Base-by-base conservation (phyloP, 53 echinoderm and acorn worm genomes). In the Crossaster papposus region DNA sequence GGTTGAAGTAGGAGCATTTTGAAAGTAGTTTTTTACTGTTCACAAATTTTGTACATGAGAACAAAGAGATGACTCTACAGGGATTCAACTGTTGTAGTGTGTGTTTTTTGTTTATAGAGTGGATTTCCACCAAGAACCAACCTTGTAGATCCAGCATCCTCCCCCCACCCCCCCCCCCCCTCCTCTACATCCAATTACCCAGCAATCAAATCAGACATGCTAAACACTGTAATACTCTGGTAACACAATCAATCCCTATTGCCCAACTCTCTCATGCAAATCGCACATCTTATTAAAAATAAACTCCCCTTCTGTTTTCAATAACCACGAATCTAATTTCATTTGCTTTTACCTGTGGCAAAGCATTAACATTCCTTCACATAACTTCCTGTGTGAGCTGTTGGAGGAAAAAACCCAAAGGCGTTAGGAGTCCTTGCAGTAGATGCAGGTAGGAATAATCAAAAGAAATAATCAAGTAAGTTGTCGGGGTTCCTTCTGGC, bases 331-430 rank as follows among this genome's bases (percentile, higher is more conserved):
- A 15, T 35, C 24, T 77, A 77, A 77, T 77, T 87, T 87, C 28
- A 77, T 76, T 87, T 76, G 62, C 35, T 24, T 62, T 37, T 75
- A 87, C 87, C 87, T 87, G 77, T 87, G 77, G 87, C 87, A 62
- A 87, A 62, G 87, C 77, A 77, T 87, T 87, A 87, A 87, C 77
- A 87, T 87, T 87, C 77, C 77, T 77, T 53, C 64, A 75, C 36
- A 36, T 76, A 35, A 55, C 77, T 76, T 75, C 63, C 62, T 87
- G 87, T 44, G 44, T 44, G 44, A 44, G 22, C 58, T 58, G 58
- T 54, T 33, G 15, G 33, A 54, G n/a, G n/a, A n/a, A n/a, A n/a
- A 23, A 85, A 54, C 52, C 85, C 74, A 73, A 72, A 54, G 85
- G 85, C 85, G 32, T 54, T 29, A 0, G 33, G 68, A 26, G 28